A percentile compares a stretch with the other conserved stretches of the same genome.
These are phyloP conservation scores for Dipodomys ordii DNA, from an alignment of 2,113 vertebrate genomes.

Conservation along the genomic window DNA sequence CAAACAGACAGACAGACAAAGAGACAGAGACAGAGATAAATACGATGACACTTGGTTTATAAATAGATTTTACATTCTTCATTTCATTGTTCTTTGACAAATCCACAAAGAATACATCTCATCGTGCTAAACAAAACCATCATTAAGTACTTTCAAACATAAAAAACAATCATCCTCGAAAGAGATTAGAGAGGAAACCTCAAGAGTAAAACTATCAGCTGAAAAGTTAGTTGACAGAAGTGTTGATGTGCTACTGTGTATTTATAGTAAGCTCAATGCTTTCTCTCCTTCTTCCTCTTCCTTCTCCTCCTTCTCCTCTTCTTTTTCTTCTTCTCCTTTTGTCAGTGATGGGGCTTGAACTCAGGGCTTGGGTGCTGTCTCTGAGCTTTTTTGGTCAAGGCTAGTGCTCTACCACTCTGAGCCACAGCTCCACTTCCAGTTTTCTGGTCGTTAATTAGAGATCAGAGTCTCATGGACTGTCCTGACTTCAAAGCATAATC, in stretches of 20 bases:
- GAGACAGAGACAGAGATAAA: not conserved
- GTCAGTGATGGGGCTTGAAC: too few species aligned
- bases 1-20: not conserved
- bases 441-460: too few species aligned
- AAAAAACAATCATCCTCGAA: conserved; percentile 38
- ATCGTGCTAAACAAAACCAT: conserved; percentile 48
- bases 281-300: not conserved
- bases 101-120: conserved; percentile 14
- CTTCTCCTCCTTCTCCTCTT: not conserved
- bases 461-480: too few species aligned
- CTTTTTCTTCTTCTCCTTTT: too few species aligned
- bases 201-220: conserved; percentile 42
- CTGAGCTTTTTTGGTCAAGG: too few species aligned
- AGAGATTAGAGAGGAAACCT: conserved; percentile 26
- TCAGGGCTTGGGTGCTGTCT: too few species aligned
- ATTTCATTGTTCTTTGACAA: not conserved
- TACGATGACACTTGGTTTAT: not conserved
- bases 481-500: too few species aligned
- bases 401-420: too few species aligned
- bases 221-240: conserved; percentile 60
- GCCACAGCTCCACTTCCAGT: too few species aligned
- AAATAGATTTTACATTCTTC: not conserved
- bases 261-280: not conserved
- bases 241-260: conserved; percentile 12
- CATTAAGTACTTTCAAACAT: conserved; percentile 31